Conservation (phyloP, 2,113 vertebrate species). For the Puma concolor region DNA sequence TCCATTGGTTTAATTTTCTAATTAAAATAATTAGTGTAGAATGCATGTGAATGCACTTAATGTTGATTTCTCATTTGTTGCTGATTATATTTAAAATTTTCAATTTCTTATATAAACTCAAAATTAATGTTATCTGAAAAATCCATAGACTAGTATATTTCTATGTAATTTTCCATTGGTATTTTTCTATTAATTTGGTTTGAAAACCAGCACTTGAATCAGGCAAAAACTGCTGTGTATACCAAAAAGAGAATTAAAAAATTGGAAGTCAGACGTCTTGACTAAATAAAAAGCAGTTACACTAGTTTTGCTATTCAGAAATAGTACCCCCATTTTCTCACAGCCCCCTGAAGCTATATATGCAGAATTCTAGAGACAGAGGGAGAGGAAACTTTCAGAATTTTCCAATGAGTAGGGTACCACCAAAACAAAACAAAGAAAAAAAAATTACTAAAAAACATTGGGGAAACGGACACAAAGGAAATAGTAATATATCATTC, state of each 20-base stretch:
- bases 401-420: background rate
- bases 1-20: constrained; percentile 61
- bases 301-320: background rate
- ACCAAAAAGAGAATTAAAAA: background rate
- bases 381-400: background rate
- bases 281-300: background rate
- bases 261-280: background rate
- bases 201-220: background rate
- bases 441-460: background rate
- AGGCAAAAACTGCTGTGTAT: background rate
- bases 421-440: background rate
- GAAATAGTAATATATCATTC: background rate
- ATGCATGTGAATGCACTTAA: constrained; percentile 64
- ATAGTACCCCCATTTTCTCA: background rate
- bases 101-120: background rate
- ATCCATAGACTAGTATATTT: background rate
- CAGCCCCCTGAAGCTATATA: background rate
- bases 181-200: background rate
- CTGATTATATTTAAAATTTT: background rate
- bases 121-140: background rate
- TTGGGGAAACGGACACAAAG: background rate
- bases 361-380: background rate
- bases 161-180: background rate
- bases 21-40: constrained; percentile 54
- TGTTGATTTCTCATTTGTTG: constrained; percentile 69